Evolutionary conservation across 1,140 invertebrate genomes (phyloP).

Genomic region (Potamilus streckersoni): DNA sequence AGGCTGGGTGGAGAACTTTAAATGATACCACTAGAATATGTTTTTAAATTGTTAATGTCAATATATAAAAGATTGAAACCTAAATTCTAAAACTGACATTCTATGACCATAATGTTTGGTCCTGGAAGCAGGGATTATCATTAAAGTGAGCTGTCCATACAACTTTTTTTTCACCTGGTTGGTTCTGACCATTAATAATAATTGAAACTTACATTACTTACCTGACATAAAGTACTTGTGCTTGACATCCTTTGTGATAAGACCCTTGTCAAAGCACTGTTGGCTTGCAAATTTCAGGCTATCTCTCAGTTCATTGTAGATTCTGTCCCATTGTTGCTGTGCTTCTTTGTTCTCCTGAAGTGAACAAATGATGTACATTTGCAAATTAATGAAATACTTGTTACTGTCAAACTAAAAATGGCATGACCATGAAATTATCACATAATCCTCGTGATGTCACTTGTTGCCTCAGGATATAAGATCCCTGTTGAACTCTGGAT

Average conservation of each 20-base stretch:
- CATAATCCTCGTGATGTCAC: not conserved
- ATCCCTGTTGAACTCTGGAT: not conserved
- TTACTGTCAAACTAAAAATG: not conserved
- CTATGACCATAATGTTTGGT: too few relatives aligned
- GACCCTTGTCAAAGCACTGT: slow-evolving; percentile 39
- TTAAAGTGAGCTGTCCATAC: too few relatives aligned
- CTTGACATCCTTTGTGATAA: slow-evolving; percentile 37
- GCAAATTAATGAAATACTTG: not conserved
- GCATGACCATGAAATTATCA: not conserved
- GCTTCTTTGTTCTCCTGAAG: slow-evolving; percentile 28
- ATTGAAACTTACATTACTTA: slow-evolving; percentile 13
- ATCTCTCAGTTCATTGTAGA: slow-evolving; percentile 27
- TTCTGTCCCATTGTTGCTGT: slow-evolving; percentile 27
- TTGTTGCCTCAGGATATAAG: not conserved
- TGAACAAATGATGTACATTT: not conserved
- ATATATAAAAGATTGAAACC: too few relatives aligned
- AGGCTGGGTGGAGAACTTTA: too few relatives aligned
- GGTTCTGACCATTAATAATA: too few relatives aligned
- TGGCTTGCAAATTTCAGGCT: slow-evolving; percentile 38
- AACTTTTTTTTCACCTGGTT: too few relatives aligned
- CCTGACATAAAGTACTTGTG: slow-evolving; percentile 58
- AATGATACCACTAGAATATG: too few relatives aligned
- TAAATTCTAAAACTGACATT: too few relatives aligned
- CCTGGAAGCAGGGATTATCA: too few relatives aligned
- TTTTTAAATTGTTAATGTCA: too few relatives aligned